A percentile compares a stretch with the other conserved stretches of the same genome.
phyloP scores from a whole-genome alignment of 2,113 vertebrate genomes.

The Struthio camelus region DNA sequence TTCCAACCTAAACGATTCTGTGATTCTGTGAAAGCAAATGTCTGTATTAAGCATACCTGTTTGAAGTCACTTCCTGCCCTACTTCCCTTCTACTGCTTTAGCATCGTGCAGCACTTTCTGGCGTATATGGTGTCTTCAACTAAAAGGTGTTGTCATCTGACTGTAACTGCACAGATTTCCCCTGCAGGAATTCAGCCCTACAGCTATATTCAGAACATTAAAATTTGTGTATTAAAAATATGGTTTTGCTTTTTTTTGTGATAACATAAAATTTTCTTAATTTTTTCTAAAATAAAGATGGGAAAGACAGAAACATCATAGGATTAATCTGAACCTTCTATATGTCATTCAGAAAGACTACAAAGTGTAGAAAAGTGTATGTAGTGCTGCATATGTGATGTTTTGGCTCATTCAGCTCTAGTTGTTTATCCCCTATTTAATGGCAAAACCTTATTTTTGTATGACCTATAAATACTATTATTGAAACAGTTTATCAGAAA shows the following conservation, averaged over 20 bases:
- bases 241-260: not conserved
- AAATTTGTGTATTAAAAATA: slow-evolving; percentile 18
- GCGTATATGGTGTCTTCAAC: not conserved
- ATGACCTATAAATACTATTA: not conserved
- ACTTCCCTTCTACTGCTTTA: not conserved
- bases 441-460: not conserved
- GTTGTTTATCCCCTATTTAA: not conserved
- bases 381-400: not conserved
- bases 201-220: not conserved
- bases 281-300: not conserved
- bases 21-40: no score
- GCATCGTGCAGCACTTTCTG: not conserved
- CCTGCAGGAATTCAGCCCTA: not conserved
- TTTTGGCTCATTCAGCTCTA: not conserved
- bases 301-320: not conserved
- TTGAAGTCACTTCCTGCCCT: not conserved
- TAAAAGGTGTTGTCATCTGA: not conserved
- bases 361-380: not conserved
- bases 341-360: not conserved
- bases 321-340: not conserved
- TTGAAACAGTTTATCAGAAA: not conserved
- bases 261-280: not conserved
- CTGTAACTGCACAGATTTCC: not conserved
- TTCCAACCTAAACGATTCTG: no score
- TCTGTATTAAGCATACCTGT: not conserved